Evolutionary conservation across 2,888 invertebrate species (phyloP), one percentile per base, ranked within the genome.

Genomic region (Heliothis peltigera): DNA sequence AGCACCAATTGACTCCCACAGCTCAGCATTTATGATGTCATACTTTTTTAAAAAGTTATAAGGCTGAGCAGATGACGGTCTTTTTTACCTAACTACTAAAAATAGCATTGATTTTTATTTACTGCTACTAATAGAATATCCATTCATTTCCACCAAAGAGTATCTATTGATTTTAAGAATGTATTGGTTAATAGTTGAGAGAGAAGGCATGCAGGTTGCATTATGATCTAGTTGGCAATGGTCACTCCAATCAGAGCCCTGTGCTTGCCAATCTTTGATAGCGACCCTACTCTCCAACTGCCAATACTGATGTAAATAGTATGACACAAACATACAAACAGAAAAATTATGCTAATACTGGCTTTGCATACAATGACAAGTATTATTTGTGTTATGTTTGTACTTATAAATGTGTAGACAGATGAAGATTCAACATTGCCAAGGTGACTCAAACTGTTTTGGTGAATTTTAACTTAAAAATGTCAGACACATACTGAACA

Each of bases 321-420:
- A 52, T 52, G 22, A 51, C 47, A 48, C 61, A 64, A 72, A 64
- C 61, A 75, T 78, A 66, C 53, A 60, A 66, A 78, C 59, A 60
- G 60, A 55, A 57, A 78, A 58, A 73, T 68, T 73, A 79, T 78
- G 72, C 52, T 52, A 70, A 78, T 56, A 6, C 35, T 54, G 47
- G 32, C 22, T 79, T 70, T 73, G 68, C 76, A 76, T 78, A 75
- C 75, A 78, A 79, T 70, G 56, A 64, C 48, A 61, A 43, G 35
- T 57, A 35, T 73, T 63, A 56, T 69, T 68, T 76, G 66, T 64
- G 17, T 47, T 53, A 47, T 43, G 42, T 32, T 43, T 19, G 19
- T 49, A 46, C n/a, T 17, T 42, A n/a, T 25, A 51, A 35, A 70
- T 46, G 18, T 57, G 15, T 46, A 48, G 25, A 52, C 8, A 19